Evolutionary conservation across 2,113 vertebrate species (phyloP).

Genomic region (Perca fluviatilis): DNA sequence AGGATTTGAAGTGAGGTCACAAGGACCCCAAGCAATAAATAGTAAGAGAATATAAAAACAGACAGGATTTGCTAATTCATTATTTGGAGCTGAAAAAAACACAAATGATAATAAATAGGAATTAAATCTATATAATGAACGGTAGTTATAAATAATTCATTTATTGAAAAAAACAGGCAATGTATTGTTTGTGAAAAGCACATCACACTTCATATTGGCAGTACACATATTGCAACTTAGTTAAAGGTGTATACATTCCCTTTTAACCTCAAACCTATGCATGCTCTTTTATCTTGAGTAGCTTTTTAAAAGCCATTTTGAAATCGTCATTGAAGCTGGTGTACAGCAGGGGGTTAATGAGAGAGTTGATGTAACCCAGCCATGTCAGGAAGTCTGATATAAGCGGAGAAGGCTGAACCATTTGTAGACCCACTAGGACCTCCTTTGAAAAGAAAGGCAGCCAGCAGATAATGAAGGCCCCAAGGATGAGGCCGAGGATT

Average conservation of each 20-base stretch:
- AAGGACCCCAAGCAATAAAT: too few species aligned
- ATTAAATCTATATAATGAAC: background rate
- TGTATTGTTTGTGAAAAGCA: slow-evolving; percentile 2
- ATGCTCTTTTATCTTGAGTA: slow-evolving; percentile 88
- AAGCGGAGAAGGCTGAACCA: slow-evolving; percentile 84
- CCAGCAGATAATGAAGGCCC: slow-evolving; percentile 93
- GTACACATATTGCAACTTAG: background rate
- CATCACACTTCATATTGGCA: background rate
- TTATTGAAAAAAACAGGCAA: slow-evolving; percentile 3
- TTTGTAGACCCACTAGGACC: slow-evolving; percentile 87
- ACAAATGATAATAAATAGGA: background rate
- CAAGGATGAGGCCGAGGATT: slow-evolving; percentile 91
- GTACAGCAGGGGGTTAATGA: slow-evolving; percentile 93
- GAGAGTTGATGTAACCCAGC: slow-evolving; percentile 94
- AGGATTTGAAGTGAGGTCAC: too few species aligned
- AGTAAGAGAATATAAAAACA: too few species aligned
- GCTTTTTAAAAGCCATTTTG: slow-evolving; percentile 91
- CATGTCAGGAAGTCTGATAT: slow-evolving; percentile 91
- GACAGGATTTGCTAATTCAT: too few species aligned
- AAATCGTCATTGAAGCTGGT: slow-evolving; percentile 96
- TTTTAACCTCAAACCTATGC: slow-evolving; percentile 30
- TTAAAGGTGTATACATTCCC: background rate
- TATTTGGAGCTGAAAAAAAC: too few species aligned
- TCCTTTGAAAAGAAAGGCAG: slow-evolving; percentile 94
- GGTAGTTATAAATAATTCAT: background rate